These are phyloP conservation scores for Drosophila gaucha DNA, from an alignment of 2,888 invertebrate genomes.

Conservation along the genomic window DNA sequence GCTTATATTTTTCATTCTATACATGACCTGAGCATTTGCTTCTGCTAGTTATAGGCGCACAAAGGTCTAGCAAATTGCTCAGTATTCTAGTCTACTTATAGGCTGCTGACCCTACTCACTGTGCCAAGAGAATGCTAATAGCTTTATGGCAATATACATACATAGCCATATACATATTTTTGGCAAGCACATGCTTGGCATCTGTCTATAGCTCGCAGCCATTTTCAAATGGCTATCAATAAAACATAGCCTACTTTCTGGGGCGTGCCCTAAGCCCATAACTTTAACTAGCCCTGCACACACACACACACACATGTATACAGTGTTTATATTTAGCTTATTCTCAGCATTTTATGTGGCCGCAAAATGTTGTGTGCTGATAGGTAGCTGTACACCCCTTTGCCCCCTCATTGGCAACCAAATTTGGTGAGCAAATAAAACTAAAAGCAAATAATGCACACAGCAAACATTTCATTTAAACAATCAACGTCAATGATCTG, in stretches of 20 bases:
- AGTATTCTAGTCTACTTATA: not conserved
- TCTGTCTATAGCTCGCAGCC: conserved; percentile 18
- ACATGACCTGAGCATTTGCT: conserved; percentile 19
- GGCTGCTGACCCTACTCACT: conserved; percentile 7
- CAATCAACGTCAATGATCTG: conserved; percentile 82
- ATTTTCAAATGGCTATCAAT: conserved; percentile 63
- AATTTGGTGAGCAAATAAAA: conserved; percentile 67
- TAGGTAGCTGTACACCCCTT: conserved; percentile 20
- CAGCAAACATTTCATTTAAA: conserved; percentile 80
- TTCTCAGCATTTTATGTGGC: conserved; percentile 53
- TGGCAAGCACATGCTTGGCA: conserved; percentile 41
- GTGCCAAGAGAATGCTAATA: conserved; percentile 45
- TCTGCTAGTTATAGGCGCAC: not conserved
- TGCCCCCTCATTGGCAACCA: conserved; percentile 20
- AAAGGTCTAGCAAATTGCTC: not conserved
- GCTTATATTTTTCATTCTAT: too few species aligned
- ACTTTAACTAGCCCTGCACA: conserved; percentile 34
- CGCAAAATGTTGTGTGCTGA: conserved; percentile 50
- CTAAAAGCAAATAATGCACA: conserved; percentile 74
- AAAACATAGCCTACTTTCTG: conserved; percentile 65
- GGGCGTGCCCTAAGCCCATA: conserved; percentile 46
- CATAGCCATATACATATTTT: conserved; percentile 11
- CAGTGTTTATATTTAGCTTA: conserved; percentile 68
- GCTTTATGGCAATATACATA: conserved; percentile 22
- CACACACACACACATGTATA: conserved; percentile 7